Percentiles rank a stretch among this genome's conserved stretches.
Evolutionary conservation across 2,113 vertebrate genomes (phyloP).

Genomic region (Zeus faber): DNA sequence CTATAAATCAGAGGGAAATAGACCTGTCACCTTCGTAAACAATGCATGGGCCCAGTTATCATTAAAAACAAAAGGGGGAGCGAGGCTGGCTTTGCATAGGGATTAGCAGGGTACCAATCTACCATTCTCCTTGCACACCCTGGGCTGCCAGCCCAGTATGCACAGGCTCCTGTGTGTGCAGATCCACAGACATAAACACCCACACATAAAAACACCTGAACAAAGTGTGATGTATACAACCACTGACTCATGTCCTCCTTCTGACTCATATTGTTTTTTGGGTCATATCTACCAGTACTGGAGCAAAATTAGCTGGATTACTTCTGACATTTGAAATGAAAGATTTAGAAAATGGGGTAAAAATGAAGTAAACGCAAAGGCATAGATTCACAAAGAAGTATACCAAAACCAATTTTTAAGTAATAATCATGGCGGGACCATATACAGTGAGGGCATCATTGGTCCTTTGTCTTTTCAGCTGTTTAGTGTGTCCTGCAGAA

Average conservation of each 20-base stretch:
- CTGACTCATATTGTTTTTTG: conserved; percentile 16
- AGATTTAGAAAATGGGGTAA: too few species aligned
- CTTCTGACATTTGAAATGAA: background rate
- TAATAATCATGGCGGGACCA: too few species aligned
- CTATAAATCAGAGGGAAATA: conserved; percentile 74
- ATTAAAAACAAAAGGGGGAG: conserved; percentile 66
- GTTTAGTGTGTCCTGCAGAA: too few species aligned
- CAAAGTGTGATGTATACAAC: background rate
- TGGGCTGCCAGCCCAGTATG: conserved; percentile 14
- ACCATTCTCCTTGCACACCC: conserved; percentile 40
- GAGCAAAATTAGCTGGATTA: too few species aligned
- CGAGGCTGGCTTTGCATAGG: conserved; percentile 47
- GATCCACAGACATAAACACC: conserved; percentile 13
- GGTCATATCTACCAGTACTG: background rate
- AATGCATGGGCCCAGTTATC: conserved; percentile 67
- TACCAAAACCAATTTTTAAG: too few species aligned
- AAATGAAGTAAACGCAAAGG: too few species aligned
- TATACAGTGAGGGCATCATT: too few species aligned
- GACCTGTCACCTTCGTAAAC: conserved; percentile 74
- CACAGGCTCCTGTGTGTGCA: background rate
- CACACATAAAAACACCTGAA: background rate
- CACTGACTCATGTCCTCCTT: conserved; percentile 15
- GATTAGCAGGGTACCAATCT: conserved; percentile 47
- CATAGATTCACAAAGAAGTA: too few species aligned
- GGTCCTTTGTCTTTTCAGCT: too few species aligned